phyloP scores from a whole-genome alignment of 1,140 invertebrate species.

The Diachasma alloeum region DNA sequence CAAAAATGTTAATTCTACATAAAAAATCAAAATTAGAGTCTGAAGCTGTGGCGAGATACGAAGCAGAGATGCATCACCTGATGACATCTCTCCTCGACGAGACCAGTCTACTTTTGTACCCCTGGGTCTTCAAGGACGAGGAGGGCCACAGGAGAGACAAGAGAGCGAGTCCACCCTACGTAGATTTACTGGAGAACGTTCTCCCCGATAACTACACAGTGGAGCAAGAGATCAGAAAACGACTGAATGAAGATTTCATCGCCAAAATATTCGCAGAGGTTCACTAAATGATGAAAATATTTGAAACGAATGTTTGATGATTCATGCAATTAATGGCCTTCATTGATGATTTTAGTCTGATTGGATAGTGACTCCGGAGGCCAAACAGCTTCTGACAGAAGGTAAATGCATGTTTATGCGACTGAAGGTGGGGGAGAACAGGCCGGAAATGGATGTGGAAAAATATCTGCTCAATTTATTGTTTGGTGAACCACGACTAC shows the following conservation, averaged over 20 bases:
- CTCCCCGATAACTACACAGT: conserved; percentile 49
- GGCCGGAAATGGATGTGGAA: conserved; percentile 50
- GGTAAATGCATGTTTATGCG: conserved; percentile 58
- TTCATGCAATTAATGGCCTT: no score
- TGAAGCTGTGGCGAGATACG: conserved; percentile 36
- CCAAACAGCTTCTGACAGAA: conserved; percentile 50
- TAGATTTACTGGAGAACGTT: conserved; percentile 56
- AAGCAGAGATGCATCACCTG: conserved; percentile 54
- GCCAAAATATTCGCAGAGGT: conserved; percentile 53
- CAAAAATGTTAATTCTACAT: no score
- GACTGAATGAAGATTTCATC: conserved; percentile 50
- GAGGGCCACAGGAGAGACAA: conserved; percentile 58
- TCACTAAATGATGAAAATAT: not conserved
- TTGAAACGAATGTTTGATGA: no score
- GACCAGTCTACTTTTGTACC: conserved; percentile 57
- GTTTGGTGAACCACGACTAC: conserved; percentile 48
- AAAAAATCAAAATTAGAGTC: no score
- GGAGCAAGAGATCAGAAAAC: conserved; percentile 53
- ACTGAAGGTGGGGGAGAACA: conserved; percentile 46
- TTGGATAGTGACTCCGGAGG: conserved; percentile 45
- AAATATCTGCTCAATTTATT: conserved; percentile 48
- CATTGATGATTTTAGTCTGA: conserved; percentile 38
- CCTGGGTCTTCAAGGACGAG: conserved; percentile 62
- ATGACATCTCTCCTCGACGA: conserved; percentile 45
- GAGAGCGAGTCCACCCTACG: conserved; percentile 53